These are phyloP conservation scores for Paedocypris sp. DNA, from an alignment of 2,113 vertebrate genomes.

Conservation along the genomic window DNA sequence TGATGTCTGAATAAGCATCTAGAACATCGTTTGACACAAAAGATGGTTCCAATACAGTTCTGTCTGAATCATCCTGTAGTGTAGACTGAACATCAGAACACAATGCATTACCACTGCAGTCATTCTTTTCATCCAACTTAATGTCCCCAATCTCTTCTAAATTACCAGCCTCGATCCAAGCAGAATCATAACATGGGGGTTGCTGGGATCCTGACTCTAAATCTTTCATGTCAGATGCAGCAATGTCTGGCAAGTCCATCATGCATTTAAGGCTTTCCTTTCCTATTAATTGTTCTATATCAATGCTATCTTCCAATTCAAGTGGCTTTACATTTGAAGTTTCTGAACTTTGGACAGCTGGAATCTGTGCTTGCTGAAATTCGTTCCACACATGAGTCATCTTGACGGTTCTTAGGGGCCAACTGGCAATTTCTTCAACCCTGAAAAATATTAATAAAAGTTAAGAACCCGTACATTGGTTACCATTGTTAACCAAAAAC, in stretches of 20 bases:
- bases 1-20: conserved; percentile 53
- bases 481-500: background rate
- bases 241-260: conserved; percentile 30
- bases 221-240: conserved; percentile 36
- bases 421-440: conserved; percentile 25
- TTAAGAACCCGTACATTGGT: background rate
- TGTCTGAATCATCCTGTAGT: conserved; percentile 40
- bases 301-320: conserved; percentile 41
- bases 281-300: conserved; percentile 42
- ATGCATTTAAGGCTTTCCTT: conserved; percentile 39
- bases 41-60: conserved; percentile 42
- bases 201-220: conserved; percentile 44
- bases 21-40: conserved; percentile 37
- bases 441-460: conserved; percentile 34
- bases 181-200: conserved; percentile 37
- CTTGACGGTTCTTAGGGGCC: conserved; percentile 11
- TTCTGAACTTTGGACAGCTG: conserved; percentile 34
- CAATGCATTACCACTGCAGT: background rate
- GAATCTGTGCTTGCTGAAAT: conserved; percentile 36
- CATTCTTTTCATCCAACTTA: conserved; percentile 17
- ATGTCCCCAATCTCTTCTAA: conserved; percentile 33
- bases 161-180: conserved; percentile 41
- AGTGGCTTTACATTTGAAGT: conserved; percentile 32
- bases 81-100: conserved; percentile 34
- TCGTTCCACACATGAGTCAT: conserved; percentile 57